Base-by-base conservation (phyloP, 1,140 invertebrate genomes). In the Cydia fagiglandana region DNA sequence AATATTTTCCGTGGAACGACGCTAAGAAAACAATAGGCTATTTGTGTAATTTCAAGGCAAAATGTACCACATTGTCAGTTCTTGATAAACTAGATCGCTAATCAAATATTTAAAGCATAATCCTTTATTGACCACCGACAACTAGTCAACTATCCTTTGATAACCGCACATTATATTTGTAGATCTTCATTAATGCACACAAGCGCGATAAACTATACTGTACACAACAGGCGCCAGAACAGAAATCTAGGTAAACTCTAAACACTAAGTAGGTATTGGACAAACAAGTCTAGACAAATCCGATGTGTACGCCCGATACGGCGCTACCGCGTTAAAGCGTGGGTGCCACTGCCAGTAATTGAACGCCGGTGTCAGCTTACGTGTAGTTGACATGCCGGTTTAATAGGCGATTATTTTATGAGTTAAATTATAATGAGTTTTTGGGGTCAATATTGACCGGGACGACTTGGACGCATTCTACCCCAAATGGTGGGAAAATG, bases 211-310 rank as follows among this genome's bases (percentile, higher is more conserved):
- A 24, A 61, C 13, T 53, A n/a, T n/a, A n/a, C 10, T 61, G 17
- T 61, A 61, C 4, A 61, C 56, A 61, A 61, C 56, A 61, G 56
- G 56, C 56, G 56, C 56, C 56, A 61, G 56, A 24, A 24, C 15
- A n/a, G 56, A 61, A 61, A 24, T 61, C 56, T 61, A 61, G 15
- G 56, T 61, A 61, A 61, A 61, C 15, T n/a, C 30, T 30, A 30
- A 30, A 30, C 30, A 30, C 30, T 30, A 13, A 12, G 41, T 45
- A 15, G n/a, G 50, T 53, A 53, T 53, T 53, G 15, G 6, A 61
- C 56, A 24, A 53, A 61, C 56, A 61, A 61, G 56, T 61, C 56
- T 61, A 61, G 56, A 61, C 56, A 17, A 61, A 61, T 61, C 17
- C 56, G 17, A n/a, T 20, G 6, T 20, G 56, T 61, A 17, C 17